A percentile compares a stretch with the other conserved stretches of the same genome.
Evolutionary conservation across 2,888 invertebrate species (phyloP).

Genomic region (Latheticus oryzae): DNA sequence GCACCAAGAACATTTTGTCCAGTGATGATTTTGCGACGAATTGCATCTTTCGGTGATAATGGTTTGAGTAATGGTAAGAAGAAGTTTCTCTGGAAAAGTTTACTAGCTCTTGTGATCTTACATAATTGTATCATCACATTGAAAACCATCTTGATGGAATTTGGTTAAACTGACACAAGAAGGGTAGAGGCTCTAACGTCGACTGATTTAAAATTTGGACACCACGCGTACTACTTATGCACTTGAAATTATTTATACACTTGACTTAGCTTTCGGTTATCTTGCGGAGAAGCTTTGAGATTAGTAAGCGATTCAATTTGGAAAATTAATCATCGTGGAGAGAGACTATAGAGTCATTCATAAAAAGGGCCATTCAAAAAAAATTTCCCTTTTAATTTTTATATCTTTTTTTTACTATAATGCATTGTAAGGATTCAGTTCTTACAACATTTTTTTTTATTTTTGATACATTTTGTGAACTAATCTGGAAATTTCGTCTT

Average conservation of each 20-base stretch:
- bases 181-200: conserved; percentile 51
- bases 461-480: neutral
- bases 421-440: conserved; percentile 5
- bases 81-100: conserved; percentile 83
- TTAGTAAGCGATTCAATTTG: conserved; percentile 1
- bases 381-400: neutral
- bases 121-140: conserved; percentile 76
- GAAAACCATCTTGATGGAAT: conserved; percentile 58
- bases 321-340: neutral
- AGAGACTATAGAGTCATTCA: conserved; percentile 1
- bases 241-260: conserved; percentile 52
- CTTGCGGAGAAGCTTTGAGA: conserved; percentile 5
- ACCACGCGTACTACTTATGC: conserved; percentile 35
- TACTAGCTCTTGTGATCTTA: conserved; percentile 83
- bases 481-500: too few relatives aligned
- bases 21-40: conserved; percentile 82
- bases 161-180: conserved; percentile 19
- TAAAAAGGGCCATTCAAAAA: neutral
- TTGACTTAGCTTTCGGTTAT: conserved; percentile 34
- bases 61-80: conserved; percentile 85
- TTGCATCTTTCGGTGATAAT: conserved; percentile 85
- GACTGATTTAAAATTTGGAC: conserved; percentile 52
- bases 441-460: neutral
- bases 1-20: conserved; percentile 81
- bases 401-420: neutral